phyloP scores from a whole-genome alignment of 2,888 invertebrate genomes.

The Melangyna quadrimaculata region DNA sequence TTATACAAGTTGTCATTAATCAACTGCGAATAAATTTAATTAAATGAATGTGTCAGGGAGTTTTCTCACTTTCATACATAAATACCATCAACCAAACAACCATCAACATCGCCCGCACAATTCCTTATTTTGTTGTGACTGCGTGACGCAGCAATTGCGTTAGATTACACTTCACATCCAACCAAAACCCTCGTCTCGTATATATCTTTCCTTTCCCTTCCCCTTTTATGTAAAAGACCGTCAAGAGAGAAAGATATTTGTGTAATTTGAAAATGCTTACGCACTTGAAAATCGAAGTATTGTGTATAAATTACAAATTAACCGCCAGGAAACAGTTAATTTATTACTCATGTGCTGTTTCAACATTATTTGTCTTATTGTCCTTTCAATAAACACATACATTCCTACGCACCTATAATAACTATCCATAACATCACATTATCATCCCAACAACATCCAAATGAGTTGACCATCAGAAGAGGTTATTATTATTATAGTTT shows the following conservation, averaged over 20 bases:
- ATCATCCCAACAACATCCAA: neutral
- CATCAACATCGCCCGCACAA: too few species aligned
- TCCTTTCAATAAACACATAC: constrained; percentile 28
- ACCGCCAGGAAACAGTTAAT: constrained; percentile 67
- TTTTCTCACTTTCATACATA: constrained; percentile 8
- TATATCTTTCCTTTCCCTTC: neutral
- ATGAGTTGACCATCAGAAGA: constrained; percentile 8
- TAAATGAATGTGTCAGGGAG: constrained; percentile 27
- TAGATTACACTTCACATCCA: neutral
- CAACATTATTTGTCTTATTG: constrained; percentile 61
- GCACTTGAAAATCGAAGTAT: constrained; percentile 63
- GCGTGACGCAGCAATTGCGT: neutral
- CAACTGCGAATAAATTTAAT: constrained; percentile 36
- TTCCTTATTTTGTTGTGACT: neutral
- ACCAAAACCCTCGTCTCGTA: neutral
- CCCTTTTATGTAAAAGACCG: neutral
- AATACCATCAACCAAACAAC: neutral
- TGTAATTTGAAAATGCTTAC: constrained; percentile 52
- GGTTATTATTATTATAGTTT: neutral
- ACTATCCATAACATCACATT: neutral
- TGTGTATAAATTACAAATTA: constrained; percentile 69
- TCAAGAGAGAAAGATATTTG: neutral
- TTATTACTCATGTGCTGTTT: constrained; percentile 58
- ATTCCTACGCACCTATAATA: neutral
- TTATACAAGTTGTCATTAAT: constrained; percentile 15